Evolutionary conservation across 1,140 invertebrate genomes (phyloP).

Genomic region (Adelges cooleyi): DNA sequence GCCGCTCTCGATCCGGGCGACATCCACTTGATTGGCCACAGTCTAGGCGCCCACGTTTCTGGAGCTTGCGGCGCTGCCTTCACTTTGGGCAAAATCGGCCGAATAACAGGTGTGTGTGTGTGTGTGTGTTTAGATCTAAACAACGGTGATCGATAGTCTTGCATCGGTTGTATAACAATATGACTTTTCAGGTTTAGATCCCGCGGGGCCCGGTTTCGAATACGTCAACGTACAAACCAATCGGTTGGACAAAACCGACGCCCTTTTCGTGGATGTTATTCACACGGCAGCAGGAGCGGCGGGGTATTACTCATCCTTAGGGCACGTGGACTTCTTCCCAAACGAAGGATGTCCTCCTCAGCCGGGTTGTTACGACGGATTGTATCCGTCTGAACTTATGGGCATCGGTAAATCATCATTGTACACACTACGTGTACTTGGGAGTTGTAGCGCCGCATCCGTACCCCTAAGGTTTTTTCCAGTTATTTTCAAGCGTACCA

Average conservation of each 20-base stretch:
- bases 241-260: constrained; percentile 38
- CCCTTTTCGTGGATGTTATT: constrained; percentile 46
- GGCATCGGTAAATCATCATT: neutral
- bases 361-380: constrained; percentile 46
- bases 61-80: constrained; percentile 56
- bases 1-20: neutral
- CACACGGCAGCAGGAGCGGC: constrained; percentile 47
- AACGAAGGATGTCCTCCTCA: constrained; percentile 47
- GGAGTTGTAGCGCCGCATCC: neutral
- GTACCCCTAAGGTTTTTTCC: neutral
- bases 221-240: constrained; percentile 35
- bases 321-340: constrained; percentile 51
- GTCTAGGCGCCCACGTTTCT: constrained; percentile 69
- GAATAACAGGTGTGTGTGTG: constrained; percentile 51
- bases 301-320: constrained; percentile 42
- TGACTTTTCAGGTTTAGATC: constrained; percentile 35
- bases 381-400: neutral
- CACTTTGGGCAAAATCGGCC: constrained; percentile 42
- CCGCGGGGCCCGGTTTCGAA: constrained; percentile 39
- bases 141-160: neutral
- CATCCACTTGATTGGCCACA: constrained; percentile 49
- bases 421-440: neutral
- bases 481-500: neutral
- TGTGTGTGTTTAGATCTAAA: neutral
- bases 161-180: neutral